Conservation (phyloP, 2,888 invertebrate species). For the Xylophagus ater region DNA sequence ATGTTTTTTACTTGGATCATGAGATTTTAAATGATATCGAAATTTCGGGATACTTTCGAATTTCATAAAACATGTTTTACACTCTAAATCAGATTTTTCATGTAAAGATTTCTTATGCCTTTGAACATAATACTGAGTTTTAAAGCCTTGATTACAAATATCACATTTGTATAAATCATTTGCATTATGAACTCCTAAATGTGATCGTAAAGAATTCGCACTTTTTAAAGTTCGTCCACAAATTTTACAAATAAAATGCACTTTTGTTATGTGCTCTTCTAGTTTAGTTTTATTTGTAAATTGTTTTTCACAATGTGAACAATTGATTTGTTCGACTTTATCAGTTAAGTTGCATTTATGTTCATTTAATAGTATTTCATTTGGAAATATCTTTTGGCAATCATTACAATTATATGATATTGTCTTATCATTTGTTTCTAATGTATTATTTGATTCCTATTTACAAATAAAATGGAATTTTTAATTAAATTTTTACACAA, state of each 20-base stretch:
- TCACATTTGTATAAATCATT: constrained; percentile 7
- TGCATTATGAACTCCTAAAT: neutral
- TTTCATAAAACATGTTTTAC: constrained; percentile 11
- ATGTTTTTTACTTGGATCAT: constrained; percentile 12
- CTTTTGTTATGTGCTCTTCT: neutral
- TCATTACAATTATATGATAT: no score
- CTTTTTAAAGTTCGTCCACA: neutral
- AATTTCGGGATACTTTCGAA: constrained; percentile 8
- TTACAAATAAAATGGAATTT: no score
- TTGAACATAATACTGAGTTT: constrained; percentile 8
- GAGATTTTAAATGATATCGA: constrained; percentile 11
- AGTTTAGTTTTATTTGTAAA: neutral
- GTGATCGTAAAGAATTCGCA: neutral
- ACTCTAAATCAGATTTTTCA: constrained; percentile 4
- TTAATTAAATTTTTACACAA: no score
- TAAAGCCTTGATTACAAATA: constrained; percentile 12
- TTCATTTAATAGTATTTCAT: no score
- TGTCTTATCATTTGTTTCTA: no score
- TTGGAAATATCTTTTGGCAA: no score
- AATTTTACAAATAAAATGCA: constrained; percentile 2
- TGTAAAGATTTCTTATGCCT: constrained; percentile 11
- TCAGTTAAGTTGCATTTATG: no score
- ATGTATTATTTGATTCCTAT: no score
- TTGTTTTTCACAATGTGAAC: constrained; percentile 1
- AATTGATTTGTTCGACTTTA: no score